phyloP scores from a whole-genome alignment of 2,888 invertebrate species.

The Ochropacha duplaris region DNA sequence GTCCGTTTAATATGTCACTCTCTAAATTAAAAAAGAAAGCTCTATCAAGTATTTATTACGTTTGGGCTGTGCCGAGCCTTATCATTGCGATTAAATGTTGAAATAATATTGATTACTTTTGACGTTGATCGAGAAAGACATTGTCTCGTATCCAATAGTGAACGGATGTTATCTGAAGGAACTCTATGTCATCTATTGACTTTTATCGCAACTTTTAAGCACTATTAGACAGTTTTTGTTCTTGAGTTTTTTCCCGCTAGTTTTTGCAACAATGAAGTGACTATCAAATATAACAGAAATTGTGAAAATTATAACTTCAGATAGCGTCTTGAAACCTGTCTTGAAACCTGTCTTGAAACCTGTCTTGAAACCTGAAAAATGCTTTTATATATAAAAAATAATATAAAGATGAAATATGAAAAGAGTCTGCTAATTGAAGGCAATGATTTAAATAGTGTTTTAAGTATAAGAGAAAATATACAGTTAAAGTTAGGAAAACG shows the following conservation, averaged over 20 bases:
- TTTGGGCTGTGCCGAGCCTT: not conserved
- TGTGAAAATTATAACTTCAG: too few species aligned
- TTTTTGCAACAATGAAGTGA: too few species aligned
- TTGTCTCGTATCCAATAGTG: not conserved
- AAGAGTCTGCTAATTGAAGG: too few species aligned
- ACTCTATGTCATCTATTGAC: not conserved
- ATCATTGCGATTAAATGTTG: not conserved
- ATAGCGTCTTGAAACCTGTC: too few species aligned
- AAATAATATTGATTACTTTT: not conserved
- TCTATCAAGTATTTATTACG: not conserved
- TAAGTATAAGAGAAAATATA: too few species aligned
- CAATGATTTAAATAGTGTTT: too few species aligned
- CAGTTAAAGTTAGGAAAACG: too few species aligned
- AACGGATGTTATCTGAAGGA: not conserved
- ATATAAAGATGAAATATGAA: too few species aligned
- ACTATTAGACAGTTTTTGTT: not conserved
- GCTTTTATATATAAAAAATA: too few species aligned
- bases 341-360: too few species aligned
- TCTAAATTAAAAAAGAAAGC: not conserved
- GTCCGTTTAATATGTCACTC: not conserved
- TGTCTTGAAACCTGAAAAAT: too few species aligned
- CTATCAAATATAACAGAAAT: too few species aligned
- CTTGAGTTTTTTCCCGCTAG: not conserved
- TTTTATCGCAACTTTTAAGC: not conserved
- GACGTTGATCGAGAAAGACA: not conserved